Conservation (phyloP, 2,797 vertebrate genomes). For the Phoeniculus purpureus region DNA sequence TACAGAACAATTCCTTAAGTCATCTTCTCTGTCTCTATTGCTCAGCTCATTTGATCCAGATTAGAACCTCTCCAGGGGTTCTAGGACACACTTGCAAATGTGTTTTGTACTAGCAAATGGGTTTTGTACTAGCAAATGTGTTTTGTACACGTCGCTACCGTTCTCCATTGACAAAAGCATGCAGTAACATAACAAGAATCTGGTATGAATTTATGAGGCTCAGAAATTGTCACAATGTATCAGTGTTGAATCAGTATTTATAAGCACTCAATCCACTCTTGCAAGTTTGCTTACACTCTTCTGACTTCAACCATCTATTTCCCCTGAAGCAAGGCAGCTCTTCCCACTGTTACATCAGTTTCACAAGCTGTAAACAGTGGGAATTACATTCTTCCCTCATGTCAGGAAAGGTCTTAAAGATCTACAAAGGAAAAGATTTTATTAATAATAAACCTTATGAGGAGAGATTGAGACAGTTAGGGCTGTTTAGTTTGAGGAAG, state of each 20-base stretch:
- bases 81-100: not conserved
- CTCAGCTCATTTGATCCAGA: slow-evolving; percentile 33
- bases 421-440: not conserved
- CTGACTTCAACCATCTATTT: not conserved
- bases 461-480: too few species aligned
- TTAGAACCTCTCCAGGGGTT: slow-evolving; percentile 18
- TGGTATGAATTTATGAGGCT: not conserved
- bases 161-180: slow-evolving; percentile 22
- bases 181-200: not conserved
- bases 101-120: too few species aligned
- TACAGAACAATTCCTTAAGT: not conserved
- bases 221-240: not conserved
- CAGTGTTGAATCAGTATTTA: slow-evolving; percentile 18
- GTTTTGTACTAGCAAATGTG: too few species aligned
- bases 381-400: not conserved
- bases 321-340: not conserved
- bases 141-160: not conserved
- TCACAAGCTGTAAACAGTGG: not conserved
- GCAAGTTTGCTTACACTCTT: not conserved
- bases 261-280: not conserved
- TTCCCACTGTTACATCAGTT: not conserved
- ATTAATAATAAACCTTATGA: not conserved
- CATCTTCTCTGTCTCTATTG: not conserved
- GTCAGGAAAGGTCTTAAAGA: not conserved
- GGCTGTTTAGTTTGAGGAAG: too few species aligned